Conservation (phyloP, 1,140 invertebrate species). For the Drosophila teissieri region DNA sequence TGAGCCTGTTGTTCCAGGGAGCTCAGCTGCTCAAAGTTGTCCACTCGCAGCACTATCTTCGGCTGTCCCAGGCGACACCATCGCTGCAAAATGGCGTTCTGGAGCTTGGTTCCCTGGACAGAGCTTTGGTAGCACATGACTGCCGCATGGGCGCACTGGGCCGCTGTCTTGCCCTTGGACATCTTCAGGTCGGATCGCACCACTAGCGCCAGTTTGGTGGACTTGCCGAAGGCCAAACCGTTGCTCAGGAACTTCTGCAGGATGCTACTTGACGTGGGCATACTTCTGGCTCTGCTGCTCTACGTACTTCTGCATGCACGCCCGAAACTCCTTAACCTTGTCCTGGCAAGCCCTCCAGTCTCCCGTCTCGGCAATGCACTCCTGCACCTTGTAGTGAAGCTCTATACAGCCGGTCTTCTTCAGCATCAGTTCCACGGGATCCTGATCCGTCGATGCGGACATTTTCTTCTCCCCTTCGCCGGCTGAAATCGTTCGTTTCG, state of each 20-base stretch:
- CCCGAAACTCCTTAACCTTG: constrained; percentile 91
- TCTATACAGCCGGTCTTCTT: constrained; percentile 95
- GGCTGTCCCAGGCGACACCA: constrained; percentile 90
- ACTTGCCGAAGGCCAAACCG: constrained; percentile 24
- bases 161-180: constrained; percentile 92
- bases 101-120: constrained; percentile 81
- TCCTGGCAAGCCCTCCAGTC: constrained; percentile 96
- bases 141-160: constrained; percentile 93
- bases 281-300: constrained; percentile 83
- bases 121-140: constrained; percentile 88
- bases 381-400: constrained; percentile 93
- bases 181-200: constrained; percentile 91
- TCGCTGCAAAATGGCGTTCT: constrained; percentile 84
- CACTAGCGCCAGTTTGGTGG: constrained; percentile 90
- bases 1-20: constrained; percentile 86
- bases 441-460: constrained; percentile 79
- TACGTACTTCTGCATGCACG: constrained; percentile 89
- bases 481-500: constrained; percentile 11
- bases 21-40: constrained; percentile 86
- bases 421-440: constrained; percentile 93
- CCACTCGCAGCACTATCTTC: constrained; percentile 89
- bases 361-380: constrained; percentile 93
- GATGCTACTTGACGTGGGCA: constrained; percentile 70
- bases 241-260: constrained; percentile 51
- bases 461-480: constrained; percentile 23